Conservation (phyloP, 53 echinoderm and acorn worm species). For the Luidia sarsii region DNA sequence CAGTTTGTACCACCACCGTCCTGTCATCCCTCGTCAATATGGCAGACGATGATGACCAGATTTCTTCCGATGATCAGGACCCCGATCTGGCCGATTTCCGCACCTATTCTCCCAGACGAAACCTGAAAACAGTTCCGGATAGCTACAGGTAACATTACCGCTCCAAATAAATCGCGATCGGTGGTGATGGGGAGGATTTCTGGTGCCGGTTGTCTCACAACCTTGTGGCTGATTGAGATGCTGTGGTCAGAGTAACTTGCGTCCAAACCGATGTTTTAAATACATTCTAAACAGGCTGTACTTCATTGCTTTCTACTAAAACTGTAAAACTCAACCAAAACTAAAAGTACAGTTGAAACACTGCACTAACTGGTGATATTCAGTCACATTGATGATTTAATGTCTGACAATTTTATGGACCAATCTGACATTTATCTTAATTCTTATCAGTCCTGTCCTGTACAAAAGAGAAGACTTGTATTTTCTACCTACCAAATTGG, state of each 20-base stretch:
- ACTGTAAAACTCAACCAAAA: too few species aligned
- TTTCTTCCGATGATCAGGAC: conserved; percentile 47
- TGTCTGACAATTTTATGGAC: not conserved
- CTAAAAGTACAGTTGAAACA: too few species aligned
- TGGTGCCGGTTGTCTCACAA: not conserved
- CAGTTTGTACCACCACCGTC: not conserved
- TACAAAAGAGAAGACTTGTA: too few species aligned
- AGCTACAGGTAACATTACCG: conserved; percentile 52
- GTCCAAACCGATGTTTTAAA: too few species aligned
- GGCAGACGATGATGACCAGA: conserved; percentile 43
- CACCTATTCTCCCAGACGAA: conserved; percentile 24
- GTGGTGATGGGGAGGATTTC: not conserved
- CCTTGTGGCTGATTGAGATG: not conserved
- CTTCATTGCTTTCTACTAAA: too few species aligned
- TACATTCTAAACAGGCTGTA: too few species aligned
- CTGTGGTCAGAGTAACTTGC: not conserved
- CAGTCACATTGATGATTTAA: too few species aligned
- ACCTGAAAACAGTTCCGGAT: conserved; percentile 41
- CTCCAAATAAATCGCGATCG: too few species aligned
- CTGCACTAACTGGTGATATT: too few species aligned
- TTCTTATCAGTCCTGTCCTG: too few species aligned
- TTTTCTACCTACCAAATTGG: not conserved
- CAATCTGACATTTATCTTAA: not conserved
- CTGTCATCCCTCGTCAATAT: conserved; percentile 9
- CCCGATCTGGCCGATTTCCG: conserved; percentile 35